Base-by-base conservation (phyloP, 23 tunicate genomes). In the Corella eumyota region DNA sequence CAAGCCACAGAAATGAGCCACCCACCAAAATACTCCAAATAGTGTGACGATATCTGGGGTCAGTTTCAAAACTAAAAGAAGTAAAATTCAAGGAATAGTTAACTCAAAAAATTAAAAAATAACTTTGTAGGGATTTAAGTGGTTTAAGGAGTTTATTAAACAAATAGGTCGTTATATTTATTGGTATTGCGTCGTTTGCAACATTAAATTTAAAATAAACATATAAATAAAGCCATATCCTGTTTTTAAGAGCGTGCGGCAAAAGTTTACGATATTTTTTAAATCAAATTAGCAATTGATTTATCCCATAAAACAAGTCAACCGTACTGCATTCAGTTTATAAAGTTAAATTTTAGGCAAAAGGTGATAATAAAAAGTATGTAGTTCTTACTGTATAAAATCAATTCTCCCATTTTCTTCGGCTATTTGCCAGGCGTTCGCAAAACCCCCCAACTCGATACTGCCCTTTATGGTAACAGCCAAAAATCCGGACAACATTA, bases 1-100 rank as follows among this genome's bases (percentile, higher is more conserved):
- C 77, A 50, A 82, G 69, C 93, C 93, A 81, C 26, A 91, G 36
- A 75, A 91, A 73, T 29, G 83, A 65, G 17, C 83, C 85, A 4
- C 91, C 98, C 22, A 91, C 71, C 13, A 81, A 61, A 50, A 86
- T 61, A 40, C 87, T 86, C 95, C 95, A 83, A 50, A 83, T 37
- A 1, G 82, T 62, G 29, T 61, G 82, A 11, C 93, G 76, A 20
- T 62, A 30, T 23, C 95, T 58, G n/a, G 95, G 91, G 38, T 91
- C 98, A 0, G 50, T 11, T 22, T 74, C 77, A 38, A 91, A 86
- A 33, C 95, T 86, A 63, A 56, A 60, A 32, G n/a, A n/a, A n/a
- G n/a, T n/a, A n/a, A n/a, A n/a, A n/a, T n/a, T n/a, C n/a, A n/a
- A n/a, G n/a, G n/a, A n/a, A n/a, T n/a, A n/a, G n/a, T n/a, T n/a